Base-by-base conservation (phyloP, 2,113 vertebrate species). In the Myotis brandtii region DNA sequence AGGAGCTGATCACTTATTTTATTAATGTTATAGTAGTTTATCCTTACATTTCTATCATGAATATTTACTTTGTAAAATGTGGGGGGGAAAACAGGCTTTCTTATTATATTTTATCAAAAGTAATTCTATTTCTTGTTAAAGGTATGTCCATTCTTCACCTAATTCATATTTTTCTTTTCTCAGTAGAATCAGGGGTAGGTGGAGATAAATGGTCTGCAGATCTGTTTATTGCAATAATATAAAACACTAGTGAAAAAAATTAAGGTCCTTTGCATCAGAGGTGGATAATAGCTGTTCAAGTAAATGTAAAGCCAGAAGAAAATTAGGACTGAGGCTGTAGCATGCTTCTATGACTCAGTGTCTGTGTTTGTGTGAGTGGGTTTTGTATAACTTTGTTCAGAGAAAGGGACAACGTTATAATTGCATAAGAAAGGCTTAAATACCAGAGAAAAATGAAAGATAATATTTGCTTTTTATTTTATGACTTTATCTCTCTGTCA, bases 1-100 rank as follows among this genome's bases (percentile, higher is more conserved):
- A 90, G 18, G 23, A 92, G 40, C 9, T 75, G 59, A 85, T 76
- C 18, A 59, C 3, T 50, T 72, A 59, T 70, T 95, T 89, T 18
- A 4, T 56, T 64, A 83, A 48, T 86, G 5, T 30, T 77, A 37
- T 70, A 54, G 30, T 62, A 30, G 14, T 70, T 90, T 92, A 75
- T 34, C 9, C 16, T 50, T 76, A 50, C 0, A 40, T 64, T 66
- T 94, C 6, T 79, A 40, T 80, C n/a, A 40, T 23, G 50, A 84
- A 90, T 80, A 67, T 32, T 79, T 75, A 64, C 66, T 93, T 59
- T 89, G 27, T 77, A 20, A 77, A 94, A 84, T 59, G 76, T 56
- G 72, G 25, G n/a, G n/a, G n/a, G 14, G 75, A 54, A 87, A 79
- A 59, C 6, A 86, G 7, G 3, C 50, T 66, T 72, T 6, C 20